phyloP scores from a whole-genome alignment of 2,113 vertebrate species.

The Hoplias malabaricus region DNA sequence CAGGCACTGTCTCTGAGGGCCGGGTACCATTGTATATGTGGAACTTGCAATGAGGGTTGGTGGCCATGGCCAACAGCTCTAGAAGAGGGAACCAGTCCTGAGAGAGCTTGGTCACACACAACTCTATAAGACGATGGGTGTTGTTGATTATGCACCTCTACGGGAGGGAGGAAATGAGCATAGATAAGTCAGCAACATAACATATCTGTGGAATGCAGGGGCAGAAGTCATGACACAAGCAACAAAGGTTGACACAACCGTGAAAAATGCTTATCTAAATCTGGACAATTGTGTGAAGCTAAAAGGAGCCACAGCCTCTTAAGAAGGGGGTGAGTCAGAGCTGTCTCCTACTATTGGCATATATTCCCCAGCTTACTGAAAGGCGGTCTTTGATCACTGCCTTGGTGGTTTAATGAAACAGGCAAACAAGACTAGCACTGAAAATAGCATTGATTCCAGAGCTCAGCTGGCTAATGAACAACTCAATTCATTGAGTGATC shows the following conservation, averaged over 20 bases:
- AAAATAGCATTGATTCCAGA: constrained; percentile 54
- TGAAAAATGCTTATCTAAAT: constrained; percentile 9
- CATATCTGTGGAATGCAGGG: background rate
- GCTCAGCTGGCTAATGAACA: constrained; percentile 29
- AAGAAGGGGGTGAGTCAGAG: constrained; percentile 47
- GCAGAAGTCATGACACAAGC: background rate
- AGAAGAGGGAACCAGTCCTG: constrained; percentile 99
- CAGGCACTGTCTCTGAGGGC: constrained; percentile 95
- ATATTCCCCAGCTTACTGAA: constrained; percentile 42
- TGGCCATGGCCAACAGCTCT: constrained; percentile 98
- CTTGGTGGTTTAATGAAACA: constrained; percentile 48
- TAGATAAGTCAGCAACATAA: background rate
- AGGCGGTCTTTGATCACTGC: constrained; percentile 56
- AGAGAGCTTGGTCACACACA: constrained; percentile 98
- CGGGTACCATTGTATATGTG: constrained; percentile 99
- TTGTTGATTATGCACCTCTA: constrained; percentile 99
- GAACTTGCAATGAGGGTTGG: constrained; percentile 99
- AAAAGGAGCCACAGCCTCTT: constrained; percentile 40
- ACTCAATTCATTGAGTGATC: constrained; percentile 12
- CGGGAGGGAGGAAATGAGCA: background rate
- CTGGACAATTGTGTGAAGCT: constrained; percentile 3
- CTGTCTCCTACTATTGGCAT: constrained; percentile 41
- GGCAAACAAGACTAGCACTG: constrained; percentile 31
- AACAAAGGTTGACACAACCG: background rate
- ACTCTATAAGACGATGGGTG: constrained; percentile 96